Evolutionary conservation across 2,888 invertebrate genomes (phyloP).

Genomic region (Spialia ferax): DNA sequence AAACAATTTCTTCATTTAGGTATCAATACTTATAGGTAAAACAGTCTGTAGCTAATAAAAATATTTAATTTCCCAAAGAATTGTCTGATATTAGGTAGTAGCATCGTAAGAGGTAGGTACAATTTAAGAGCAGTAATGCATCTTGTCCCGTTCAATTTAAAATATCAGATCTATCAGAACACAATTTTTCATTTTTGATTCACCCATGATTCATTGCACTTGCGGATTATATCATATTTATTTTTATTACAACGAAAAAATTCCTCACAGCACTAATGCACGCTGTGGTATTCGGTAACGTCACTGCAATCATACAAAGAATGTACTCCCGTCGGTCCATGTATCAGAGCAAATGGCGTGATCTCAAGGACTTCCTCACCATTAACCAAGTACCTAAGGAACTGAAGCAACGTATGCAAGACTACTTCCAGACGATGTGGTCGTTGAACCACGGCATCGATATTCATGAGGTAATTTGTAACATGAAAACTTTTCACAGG

Average conservation of each 20-base stretch:
- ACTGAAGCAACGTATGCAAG: slow-evolving; percentile 97
- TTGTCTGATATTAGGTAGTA: no score
- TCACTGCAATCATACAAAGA: slow-evolving; percentile 98
- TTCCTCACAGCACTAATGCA: slow-evolving; percentile 95
- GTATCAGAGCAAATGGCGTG: slow-evolving; percentile 97
- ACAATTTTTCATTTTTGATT: slow-evolving; percentile 45
- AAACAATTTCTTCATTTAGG: no score
- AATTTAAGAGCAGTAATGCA: no score
- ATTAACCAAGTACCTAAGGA: slow-evolving; percentile 98
- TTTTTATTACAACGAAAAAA: slow-evolving; percentile 40
- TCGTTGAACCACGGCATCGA: slow-evolving; percentile 99
- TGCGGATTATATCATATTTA: slow-evolving; percentile 14
- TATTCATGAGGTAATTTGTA: slow-evolving; percentile 93
- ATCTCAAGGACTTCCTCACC: slow-evolving; percentile 97
- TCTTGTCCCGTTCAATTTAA: no score
- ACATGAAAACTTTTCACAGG: not conserved
- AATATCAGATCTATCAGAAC: no score
- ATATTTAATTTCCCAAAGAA: no score
- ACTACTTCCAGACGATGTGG: slow-evolving; percentile 99
- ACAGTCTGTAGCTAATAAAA: no score
- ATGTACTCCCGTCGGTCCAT: slow-evolving; percentile 98
- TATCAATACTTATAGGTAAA: no score
- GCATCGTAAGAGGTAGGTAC: no score
- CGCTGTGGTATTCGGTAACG: slow-evolving; percentile 98
- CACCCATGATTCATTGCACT: slow-evolving; percentile 5